Percentiles rank a stretch among this genome's conserved stretches.
Evolutionary conservation across 2,888 invertebrate species (phyloP).

Genomic region (Luperina nickerlii): DNA sequence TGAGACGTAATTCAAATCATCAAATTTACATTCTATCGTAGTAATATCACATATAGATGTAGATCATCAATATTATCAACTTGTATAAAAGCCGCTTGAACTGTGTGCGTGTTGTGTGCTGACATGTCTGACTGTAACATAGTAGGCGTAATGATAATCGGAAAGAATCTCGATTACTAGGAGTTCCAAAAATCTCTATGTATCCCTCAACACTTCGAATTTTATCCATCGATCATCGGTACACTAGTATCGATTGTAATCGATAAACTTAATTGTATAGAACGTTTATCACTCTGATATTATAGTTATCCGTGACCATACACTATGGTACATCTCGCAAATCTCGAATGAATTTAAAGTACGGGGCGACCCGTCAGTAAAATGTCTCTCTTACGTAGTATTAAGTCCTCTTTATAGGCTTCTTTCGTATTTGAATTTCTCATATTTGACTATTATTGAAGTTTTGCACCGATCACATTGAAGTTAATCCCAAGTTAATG

Average conservation of each 20-base stretch:
- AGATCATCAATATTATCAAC: slow-evolving; percentile 59
- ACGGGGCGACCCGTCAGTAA: slow-evolving; percentile 68
- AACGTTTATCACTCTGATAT: slow-evolving; percentile 53
- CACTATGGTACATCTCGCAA: slow-evolving; percentile 50
- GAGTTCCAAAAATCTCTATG: slow-evolving; percentile 61
- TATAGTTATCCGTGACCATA: slow-evolving; percentile 43
- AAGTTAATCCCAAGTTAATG: slow-evolving; percentile 76
- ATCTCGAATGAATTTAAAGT: slow-evolving; percentile 63
- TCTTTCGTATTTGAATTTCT: slow-evolving; percentile 68
- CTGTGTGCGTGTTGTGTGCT: slow-evolving; percentile 62
- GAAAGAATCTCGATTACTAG: slow-evolving; percentile 68
- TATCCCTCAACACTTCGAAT: slow-evolving; percentile 47
- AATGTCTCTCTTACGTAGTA: slow-evolving; percentile 73
- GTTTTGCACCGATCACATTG: slow-evolving; percentile 76
- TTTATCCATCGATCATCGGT: slow-evolving; percentile 45
- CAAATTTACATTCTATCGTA: slow-evolving; percentile 36
- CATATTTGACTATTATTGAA: slow-evolving; percentile 75
- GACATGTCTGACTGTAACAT: slow-evolving; percentile 69
- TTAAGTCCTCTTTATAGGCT: slow-evolving; percentile 76
- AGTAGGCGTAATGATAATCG: slow-evolving; percentile 69
- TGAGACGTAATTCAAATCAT: slow-evolving; percentile 35
- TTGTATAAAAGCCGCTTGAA: slow-evolving; percentile 65
- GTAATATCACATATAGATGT: slow-evolving; percentile 53
- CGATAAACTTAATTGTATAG: slow-evolving; percentile 48
- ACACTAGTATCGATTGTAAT: slow-evolving; percentile 47